Conservation (phyloP, 2,888 invertebrate genomes). For the Clostera curtula region DNA sequence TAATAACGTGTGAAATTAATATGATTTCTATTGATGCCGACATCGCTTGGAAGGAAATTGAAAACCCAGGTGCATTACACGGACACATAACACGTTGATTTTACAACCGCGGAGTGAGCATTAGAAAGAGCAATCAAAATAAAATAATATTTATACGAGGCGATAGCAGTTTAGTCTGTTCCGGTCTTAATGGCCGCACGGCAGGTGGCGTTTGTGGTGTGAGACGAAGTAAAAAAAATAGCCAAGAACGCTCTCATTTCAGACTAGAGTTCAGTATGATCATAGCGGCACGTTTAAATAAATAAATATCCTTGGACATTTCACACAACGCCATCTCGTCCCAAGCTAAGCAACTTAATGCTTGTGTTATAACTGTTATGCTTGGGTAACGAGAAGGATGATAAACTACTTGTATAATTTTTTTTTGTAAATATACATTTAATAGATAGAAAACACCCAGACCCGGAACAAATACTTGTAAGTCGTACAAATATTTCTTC, state of each 20-base stretch:
- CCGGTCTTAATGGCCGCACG: constrained; percentile 51
- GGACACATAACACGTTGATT: constrained; percentile 13
- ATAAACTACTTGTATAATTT: too few relatives aligned
- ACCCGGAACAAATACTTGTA: too few relatives aligned
- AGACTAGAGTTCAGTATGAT: constrained; percentile 21
- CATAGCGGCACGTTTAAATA: too few relatives aligned
- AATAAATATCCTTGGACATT: too few relatives aligned
- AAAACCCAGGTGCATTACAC: constrained; percentile 13
- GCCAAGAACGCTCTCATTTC: constrained; percentile 12
- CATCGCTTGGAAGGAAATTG: constrained; percentile 4
- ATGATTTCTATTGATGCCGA: not conserved
- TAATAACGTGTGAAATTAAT: constrained; percentile 1
- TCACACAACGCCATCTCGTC: too few relatives aligned
- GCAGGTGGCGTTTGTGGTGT: constrained; percentile 44
- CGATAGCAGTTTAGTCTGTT: constrained; percentile 52
- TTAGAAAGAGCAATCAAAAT: constrained; percentile 49
- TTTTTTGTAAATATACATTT: too few relatives aligned
- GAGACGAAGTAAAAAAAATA: constrained; percentile 21
- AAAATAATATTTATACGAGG: constrained; percentile 57
- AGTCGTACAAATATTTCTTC: too few relatives aligned
- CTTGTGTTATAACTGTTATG: too few relatives aligned
- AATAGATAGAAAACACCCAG: too few relatives aligned
- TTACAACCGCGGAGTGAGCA: constrained; percentile 32
- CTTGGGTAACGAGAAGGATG: too few relatives aligned
- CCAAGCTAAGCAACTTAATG: too few relatives aligned